phyloP scores from a whole-genome alignment of 2,113 vertebrate species.

The Electrona antarctica region DNA sequence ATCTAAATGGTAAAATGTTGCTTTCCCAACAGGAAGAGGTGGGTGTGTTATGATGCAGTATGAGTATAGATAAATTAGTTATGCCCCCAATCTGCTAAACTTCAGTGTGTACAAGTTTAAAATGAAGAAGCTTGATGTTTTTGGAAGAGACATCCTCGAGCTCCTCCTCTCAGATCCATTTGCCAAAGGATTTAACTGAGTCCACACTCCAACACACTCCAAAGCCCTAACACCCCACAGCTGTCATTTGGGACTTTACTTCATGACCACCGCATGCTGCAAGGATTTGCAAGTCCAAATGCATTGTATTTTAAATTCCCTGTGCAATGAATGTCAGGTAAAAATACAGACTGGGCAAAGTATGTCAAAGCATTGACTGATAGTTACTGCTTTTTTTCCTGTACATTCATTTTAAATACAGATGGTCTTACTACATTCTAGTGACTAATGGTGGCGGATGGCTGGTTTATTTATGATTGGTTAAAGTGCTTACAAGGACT shows the following conservation, averaged over 20 bases:
- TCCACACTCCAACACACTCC: slow-evolving; percentile 8
- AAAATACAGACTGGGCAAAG: too few relatives aligned
- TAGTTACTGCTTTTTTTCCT: slow-evolving; percentile 2
- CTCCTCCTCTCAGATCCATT: slow-evolving; percentile 6
- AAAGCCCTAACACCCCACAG: background rate
- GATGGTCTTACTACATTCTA: slow-evolving; percentile 5
- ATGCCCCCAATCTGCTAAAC: too few relatives aligned
- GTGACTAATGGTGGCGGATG: slow-evolving; percentile 8
- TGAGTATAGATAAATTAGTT: too few relatives aligned
- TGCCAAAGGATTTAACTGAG: slow-evolving; percentile 2
- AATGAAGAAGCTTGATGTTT: slow-evolving; percentile 20
- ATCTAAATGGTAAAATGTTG: too few relatives aligned
- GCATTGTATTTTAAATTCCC: background rate
- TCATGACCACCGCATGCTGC: background rate
- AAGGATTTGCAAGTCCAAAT: slow-evolving; percentile 5
- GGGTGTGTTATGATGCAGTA: too few relatives aligned
- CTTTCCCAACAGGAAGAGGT: too few relatives aligned
- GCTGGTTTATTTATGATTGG: background rate
- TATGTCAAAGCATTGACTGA: too few relatives aligned
- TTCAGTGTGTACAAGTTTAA: background rate
- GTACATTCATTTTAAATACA: slow-evolving; percentile 34
- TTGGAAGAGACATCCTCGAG: background rate
- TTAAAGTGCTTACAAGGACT: slow-evolving; percentile 6
- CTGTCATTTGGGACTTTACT: slow-evolving; percentile 18
- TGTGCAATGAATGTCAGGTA: background rate